phyloP scores from a whole-genome alignment of 2,113 vertebrate genomes.

The Meles meles region DNA sequence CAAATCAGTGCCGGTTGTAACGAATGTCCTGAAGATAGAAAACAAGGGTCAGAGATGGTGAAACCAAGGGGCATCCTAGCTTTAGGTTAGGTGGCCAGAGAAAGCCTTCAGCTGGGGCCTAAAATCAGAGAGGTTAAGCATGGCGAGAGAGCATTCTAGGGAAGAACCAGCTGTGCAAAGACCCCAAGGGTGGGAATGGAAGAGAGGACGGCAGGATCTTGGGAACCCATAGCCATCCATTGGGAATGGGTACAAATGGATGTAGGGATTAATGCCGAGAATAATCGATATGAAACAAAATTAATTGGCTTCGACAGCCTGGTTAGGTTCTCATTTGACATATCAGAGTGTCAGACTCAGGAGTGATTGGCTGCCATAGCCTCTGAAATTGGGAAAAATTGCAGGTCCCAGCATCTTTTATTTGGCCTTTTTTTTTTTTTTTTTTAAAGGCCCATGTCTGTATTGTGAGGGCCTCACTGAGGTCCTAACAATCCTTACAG shows the following conservation, averaged over 20 bases:
- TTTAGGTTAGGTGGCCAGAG: neutral
- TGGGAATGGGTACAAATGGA: neutral
- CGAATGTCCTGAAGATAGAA: neutral
- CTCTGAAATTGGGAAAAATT: neutral
- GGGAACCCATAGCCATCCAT: neutral
- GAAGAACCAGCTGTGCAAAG: neutral
- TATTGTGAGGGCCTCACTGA: neutral
- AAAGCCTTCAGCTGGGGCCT: neutral
- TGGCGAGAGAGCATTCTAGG: neutral
- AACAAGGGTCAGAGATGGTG: neutral
- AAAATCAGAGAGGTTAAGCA: neutral
- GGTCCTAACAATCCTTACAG: neutral
- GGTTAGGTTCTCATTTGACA: neutral
- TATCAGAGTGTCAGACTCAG: neutral
- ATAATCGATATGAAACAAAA: constrained; percentile 9
- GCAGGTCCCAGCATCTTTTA: neutral
- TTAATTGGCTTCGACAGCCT: neutral
- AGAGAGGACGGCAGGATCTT: neutral
- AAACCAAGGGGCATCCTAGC: neutral
- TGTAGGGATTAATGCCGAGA: neutral
- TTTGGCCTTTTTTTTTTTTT: neutral
- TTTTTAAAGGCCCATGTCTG: neutral
- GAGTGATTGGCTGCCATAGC: neutral
- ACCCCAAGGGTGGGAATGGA: neutral
- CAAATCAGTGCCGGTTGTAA: neutral